Base-by-base conservation (phyloP, 1,140 invertebrate genomes). In the Tachypleus tridentatus region DNA sequence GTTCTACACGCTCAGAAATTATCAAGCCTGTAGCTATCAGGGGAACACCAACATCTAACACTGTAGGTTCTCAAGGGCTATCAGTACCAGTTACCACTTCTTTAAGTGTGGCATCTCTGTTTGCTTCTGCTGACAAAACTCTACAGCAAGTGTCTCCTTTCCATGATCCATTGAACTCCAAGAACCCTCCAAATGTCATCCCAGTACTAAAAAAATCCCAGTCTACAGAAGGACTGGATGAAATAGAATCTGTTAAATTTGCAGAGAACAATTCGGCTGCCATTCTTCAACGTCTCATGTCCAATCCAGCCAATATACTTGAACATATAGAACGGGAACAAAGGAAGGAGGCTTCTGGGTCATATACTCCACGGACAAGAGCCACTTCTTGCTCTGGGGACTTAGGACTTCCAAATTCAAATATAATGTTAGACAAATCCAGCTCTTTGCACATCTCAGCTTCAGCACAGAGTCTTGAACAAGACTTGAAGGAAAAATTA, bases 261-360 rank as follows among this genome's bases (percentile, higher is more conserved):
- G n/a, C 60, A 52, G 53, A 58, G 53, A 52, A 61, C 50, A 87
- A 86, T 76, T 73, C 78, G 5, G 82, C 80, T 69, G 76, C 80
- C 49, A 82, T 85, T 29, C 75, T 88, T 3, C 85, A 86, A 67
- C 81, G 84, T 64, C 77, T 91, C 51, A 87, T 89, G 84, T 88
- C 86, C 51, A 86, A 88, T 74, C 86, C 87, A 4, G 85, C 86
- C 11, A 87, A 89, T 72, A 86, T 83, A 60, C 84, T 93, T 7
- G 89, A 92, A 72, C 87, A 93, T 74, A 89, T 93, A 72, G 91
- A 93, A 72, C 89, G 90, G 68, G 88, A 90, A 70, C 89, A 91
- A n/a, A 58, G 60, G 10, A 58, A 53, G 5, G 60, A 64, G 57
- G 29, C 52, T 11, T 51, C 52, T 4, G n/a, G 64, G 8, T 50